A percentile compares a stretch with the other conserved stretches of the same genome.
Evolutionary conservation across 2,797 vertebrate species (phyloP).

Genomic region (Lagocephalus sceleratus): DNA sequence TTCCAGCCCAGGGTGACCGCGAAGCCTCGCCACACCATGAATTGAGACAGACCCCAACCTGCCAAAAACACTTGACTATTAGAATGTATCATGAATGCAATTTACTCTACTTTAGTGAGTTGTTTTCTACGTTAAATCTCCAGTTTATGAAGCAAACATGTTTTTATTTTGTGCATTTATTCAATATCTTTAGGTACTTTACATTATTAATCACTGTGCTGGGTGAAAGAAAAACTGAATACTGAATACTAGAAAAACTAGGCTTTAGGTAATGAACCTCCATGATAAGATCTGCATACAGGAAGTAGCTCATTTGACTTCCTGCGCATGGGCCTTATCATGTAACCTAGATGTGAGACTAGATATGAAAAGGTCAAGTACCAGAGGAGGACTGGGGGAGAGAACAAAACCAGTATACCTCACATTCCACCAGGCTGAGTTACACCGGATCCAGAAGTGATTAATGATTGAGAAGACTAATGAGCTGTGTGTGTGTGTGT

Average conservation of each 20-base stretch:
- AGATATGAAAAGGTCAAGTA: slow-evolving; percentile 18
- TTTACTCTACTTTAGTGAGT: too few relatives aligned
- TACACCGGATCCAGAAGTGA: slow-evolving; percentile 36
- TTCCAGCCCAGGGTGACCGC: slow-evolving; percentile 79
- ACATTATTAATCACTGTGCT: too few relatives aligned
- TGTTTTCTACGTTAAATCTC: too few relatives aligned
- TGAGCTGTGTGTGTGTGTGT: neutral
- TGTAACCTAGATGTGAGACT: slow-evolving; percentile 29
- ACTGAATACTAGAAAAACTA: slow-evolving; percentile 1
- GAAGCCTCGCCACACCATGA: slow-evolving; percentile 83
- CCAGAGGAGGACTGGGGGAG: slow-evolving; percentile 13
- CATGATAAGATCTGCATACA: slow-evolving; percentile 18
- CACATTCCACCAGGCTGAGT: slow-evolving; percentile 29
- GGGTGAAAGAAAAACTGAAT: too few relatives aligned
- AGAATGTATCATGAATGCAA: too few relatives aligned
- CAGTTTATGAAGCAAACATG: too few relatives aligned
- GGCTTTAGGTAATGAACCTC: slow-evolving; percentile 4
- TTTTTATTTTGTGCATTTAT: too few relatives aligned
- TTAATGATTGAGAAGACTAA: slow-evolving; percentile 60
- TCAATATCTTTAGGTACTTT: too few relatives aligned
- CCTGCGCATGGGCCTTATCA: slow-evolving; percentile 15
- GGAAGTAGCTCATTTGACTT: slow-evolving; percentile 41
- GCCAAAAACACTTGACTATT: neutral
- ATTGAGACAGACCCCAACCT: slow-evolving; percentile 77
- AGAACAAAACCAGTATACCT: slow-evolving; percentile 22